A percentile compares a stretch with the other conserved stretches of the same genome.
Evolutionary conservation across 2,888 invertebrate genomes (phyloP).

Genomic region (Nebria salina): DNA sequence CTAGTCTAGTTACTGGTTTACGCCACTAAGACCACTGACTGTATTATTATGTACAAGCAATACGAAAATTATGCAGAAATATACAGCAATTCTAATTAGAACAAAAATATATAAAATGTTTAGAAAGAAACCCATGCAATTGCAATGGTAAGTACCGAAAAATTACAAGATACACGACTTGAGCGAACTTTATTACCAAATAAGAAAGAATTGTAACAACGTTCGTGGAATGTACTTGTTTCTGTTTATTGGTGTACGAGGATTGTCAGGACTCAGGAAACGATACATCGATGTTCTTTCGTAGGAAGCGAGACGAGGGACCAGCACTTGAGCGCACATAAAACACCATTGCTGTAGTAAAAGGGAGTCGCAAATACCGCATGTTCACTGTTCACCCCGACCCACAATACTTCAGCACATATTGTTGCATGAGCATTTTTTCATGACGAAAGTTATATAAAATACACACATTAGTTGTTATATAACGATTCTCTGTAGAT

Average conservation of each 20-base stretch:
- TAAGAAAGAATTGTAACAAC: background rate
- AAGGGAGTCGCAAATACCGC: constrained; percentile 10
- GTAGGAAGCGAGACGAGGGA: constrained; percentile 5
- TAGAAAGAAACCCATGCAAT: too few species aligned
- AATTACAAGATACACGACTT: too few species aligned
- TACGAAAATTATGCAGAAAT: too few species aligned
- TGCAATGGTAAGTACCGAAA: too few species aligned
- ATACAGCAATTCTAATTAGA: too few species aligned
- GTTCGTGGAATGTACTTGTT: background rate
- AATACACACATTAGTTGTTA: too few species aligned
- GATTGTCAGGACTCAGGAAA: constrained; percentile 14
- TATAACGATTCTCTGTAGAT: too few species aligned
- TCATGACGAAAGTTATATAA: constrained; percentile 3
- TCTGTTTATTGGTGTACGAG: constrained; percentile 16
- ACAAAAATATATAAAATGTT: too few species aligned
- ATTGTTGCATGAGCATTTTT: constrained; percentile 8
- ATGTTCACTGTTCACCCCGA: constrained; percentile 3
- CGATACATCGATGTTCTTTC: constrained; percentile 3
- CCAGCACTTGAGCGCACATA: constrained; percentile 8
- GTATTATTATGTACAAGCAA: too few species aligned
- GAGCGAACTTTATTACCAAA: background rate
- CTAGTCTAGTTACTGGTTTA: too few species aligned
- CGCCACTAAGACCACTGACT: too few species aligned
- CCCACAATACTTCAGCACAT: background rate
- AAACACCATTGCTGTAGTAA: constrained; percentile 5